Conservation (phyloP, 2,113 vertebrate species). For the Mastomys natalensis region DNA sequence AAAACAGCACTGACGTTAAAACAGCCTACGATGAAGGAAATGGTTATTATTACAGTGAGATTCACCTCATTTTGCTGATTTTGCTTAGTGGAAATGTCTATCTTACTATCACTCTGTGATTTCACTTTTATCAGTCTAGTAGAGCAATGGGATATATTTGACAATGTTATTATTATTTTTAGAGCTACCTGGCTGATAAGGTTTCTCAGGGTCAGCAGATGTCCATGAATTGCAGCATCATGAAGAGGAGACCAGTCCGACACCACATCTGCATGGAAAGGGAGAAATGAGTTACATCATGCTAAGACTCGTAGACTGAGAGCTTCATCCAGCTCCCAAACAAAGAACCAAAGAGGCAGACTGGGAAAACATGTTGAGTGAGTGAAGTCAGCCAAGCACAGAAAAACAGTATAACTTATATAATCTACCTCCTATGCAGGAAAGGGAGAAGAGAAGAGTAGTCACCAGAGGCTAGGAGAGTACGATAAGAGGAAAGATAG, state of each 20-base stretch:
- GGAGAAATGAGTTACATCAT: slow-evolving; percentile 14
- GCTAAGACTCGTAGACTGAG: neutral
- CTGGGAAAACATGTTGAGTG: neutral
- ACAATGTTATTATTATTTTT: neutral
- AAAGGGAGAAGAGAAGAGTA: neutral
- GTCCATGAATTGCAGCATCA: slow-evolving; percentile 91
- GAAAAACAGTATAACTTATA: neutral
- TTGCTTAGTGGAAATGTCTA: neutral
- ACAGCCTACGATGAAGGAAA: slow-evolving; percentile 2
- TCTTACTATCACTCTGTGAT: neutral
- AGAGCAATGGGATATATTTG: neutral
- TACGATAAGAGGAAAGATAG: neutral
- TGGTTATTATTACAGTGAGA: neutral
- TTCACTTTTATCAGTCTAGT: neutral
- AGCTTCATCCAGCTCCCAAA: neutral
- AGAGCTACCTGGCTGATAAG: slow-evolving; percentile 90
- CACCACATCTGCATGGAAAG: slow-evolving; percentile 83
- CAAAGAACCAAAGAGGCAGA: neutral
- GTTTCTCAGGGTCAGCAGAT: slow-evolving; percentile 86
- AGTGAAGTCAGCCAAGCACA: neutral
- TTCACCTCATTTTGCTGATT: neutral
- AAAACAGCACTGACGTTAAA: neutral
- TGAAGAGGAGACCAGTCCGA: slow-evolving; percentile 95
- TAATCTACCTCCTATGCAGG: neutral
- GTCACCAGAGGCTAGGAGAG: neutral